Evolutionary conservation across 1,140 invertebrate genomes (phyloP), one percentile per base, ranked within the genome.

Genomic region (Papilio xuthus): DNA sequence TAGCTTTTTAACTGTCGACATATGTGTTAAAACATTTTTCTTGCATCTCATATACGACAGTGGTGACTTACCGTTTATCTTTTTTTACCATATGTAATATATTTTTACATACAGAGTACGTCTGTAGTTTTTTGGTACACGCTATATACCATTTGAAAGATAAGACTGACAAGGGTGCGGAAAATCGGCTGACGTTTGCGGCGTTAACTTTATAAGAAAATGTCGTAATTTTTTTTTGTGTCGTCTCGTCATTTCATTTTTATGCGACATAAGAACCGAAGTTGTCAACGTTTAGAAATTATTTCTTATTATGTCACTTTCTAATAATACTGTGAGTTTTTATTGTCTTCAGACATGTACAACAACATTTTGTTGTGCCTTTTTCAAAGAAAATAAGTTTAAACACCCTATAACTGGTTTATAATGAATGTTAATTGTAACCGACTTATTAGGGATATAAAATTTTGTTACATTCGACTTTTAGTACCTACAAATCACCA

Each of bases 161-260:
- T 28, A 67, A 67, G 26, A 15, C 26, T 67, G 71, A 73, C 71
- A 73, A 26, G 71, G 71, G 71, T 73, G 71, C 42, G 42, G 7
- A 73, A 47, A 47, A 47, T 44, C 42, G 71, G 71, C 71, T 73
- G 71, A 73, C 71, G 71, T 23, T 42, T 20, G 20, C 20, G 71
- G 41, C 71, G 71, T 73, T 44, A 26, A 73, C 41, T 47, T 73
- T 73, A 32, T 67, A 47, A 47, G 71, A 47, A 37, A 73, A 44
- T 42, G 23, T 44, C 42, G 12, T 72, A 42, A 28, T 73, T 23
- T 73, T 23, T 73, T 42, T 73, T 73, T 67, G 60, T 67, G 60
- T 47, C 70, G 1, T 73, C 10, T 26, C 18, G 42, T 42, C 37
- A 73, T 73, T 47, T 73, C 42, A 50, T 47, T 73, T 71, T 73